These are phyloP conservation scores for Clarias platycephalus DNA, from an alignment of 2,797 vertebrate genomes.

Conservation along the genomic window DNA sequence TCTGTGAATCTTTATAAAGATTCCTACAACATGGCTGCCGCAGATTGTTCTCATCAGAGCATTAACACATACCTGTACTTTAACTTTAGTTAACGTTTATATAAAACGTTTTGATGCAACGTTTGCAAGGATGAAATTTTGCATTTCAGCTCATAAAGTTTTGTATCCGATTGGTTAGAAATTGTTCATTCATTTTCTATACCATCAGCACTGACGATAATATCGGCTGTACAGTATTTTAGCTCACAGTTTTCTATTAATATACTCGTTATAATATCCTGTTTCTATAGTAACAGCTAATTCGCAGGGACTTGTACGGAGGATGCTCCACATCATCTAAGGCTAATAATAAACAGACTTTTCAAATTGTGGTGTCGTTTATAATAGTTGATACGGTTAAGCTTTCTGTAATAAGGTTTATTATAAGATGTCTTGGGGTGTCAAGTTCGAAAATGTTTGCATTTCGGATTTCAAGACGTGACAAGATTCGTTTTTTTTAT, in stretches of 20 bases:
- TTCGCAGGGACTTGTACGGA: background rate
- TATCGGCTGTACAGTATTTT: background rate
- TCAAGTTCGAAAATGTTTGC: background rate
- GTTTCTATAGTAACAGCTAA: constrained; percentile 26
- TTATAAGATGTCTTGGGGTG: background rate
- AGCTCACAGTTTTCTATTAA: background rate
- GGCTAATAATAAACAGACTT: constrained; percentile 8
- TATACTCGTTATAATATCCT: background rate
- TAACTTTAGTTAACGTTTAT: background rate
- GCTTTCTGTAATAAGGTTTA: background rate
- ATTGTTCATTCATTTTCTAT: background rate
- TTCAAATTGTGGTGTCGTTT: background rate
- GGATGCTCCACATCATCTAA: background rate
- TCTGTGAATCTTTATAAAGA: background rate
- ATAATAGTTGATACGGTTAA: background rate
- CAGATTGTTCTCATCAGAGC: background rate
- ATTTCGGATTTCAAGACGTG: background rate
- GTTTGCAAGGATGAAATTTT: background rate
- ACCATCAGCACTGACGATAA: background rate
- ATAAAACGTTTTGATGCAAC: background rate
- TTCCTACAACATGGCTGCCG: background rate
- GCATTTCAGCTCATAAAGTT: background rate
- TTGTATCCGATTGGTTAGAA: background rate
- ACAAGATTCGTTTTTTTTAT: background rate
- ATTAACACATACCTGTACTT: background rate